phyloP scores from a whole-genome alignment of 2,113 vertebrate genomes.

The Mustela lutreola region DNA sequence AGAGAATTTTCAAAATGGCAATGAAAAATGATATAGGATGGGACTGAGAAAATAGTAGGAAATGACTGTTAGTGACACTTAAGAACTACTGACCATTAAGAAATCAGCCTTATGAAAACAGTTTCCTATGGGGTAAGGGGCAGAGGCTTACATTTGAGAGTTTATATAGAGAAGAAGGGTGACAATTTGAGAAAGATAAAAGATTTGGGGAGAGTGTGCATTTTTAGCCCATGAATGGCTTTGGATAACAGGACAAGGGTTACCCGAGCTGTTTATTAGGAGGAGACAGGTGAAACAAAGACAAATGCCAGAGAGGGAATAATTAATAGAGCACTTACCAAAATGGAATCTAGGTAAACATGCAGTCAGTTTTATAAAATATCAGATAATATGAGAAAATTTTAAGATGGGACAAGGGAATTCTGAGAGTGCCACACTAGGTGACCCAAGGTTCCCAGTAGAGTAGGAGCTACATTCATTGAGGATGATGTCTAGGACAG shows the following conservation, averaged over 20 bases:
- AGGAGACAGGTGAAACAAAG: too few species aligned
- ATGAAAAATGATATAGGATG: too few species aligned
- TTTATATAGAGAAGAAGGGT: too few species aligned
- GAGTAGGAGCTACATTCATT: background rate
- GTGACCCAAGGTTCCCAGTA: background rate
- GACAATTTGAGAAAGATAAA: too few species aligned
- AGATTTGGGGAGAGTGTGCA: too few species aligned
- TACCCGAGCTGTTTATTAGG: too few species aligned
- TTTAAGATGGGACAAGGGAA: background rate
- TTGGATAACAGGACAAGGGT: too few species aligned
- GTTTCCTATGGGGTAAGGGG: too few species aligned
- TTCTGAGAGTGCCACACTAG: background rate
- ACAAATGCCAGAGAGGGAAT: background rate
- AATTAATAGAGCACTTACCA: background rate
- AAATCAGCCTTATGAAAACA: background rate
- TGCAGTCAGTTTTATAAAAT: background rate
- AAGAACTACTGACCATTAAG: background rate
- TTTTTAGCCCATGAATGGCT: too few species aligned
- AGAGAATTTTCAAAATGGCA: too few species aligned
- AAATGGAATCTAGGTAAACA: background rate
- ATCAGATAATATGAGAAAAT: background rate
- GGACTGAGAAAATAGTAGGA: too few species aligned
- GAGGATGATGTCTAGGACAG: background rate
- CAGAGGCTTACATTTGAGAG: too few species aligned
- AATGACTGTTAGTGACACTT: background rate